These are phyloP conservation scores for Amphimallon solstitiale DNA, from an alignment of 2,888 invertebrate species.

Conservation along the genomic window DNA sequence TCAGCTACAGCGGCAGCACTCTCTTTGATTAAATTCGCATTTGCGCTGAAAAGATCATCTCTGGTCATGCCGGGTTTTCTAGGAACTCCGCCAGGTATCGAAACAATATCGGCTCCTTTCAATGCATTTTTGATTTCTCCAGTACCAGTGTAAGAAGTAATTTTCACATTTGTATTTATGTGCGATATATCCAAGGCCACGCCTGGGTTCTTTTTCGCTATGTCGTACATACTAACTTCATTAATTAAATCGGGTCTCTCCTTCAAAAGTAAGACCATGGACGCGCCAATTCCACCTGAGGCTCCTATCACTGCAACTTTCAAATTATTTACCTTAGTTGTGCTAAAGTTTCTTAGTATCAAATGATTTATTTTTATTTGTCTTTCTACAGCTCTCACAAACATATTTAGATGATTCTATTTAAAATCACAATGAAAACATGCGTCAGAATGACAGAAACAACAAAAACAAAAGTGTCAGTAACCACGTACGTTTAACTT, in stretches of 20 bases:
- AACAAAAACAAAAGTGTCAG: not conserved
- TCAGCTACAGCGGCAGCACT: constrained; percentile 57
- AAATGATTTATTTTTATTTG: no score
- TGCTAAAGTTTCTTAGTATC: not conserved
- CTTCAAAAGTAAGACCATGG: constrained; percentile 89
- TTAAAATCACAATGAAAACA: no score
- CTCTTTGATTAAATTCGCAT: constrained; percentile 61
- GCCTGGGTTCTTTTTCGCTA: constrained; percentile 53
- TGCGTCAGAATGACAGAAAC: not conserved
- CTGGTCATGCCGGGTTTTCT: constrained; percentile 70
- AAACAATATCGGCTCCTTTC: constrained; percentile 70
- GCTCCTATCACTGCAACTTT: constrained; percentile 95
- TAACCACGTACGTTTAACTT: not conserved
- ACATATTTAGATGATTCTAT: no score
- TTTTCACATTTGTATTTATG: constrained; percentile 60
- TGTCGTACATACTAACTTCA: constrained; percentile 77
- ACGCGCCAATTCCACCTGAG: constrained; percentile 95
- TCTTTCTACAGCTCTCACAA: no score
- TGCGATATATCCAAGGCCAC: constrained; percentile 65
- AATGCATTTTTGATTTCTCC: constrained; percentile 61
- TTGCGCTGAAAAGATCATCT: constrained; percentile 68
- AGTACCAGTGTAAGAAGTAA: constrained; percentile 59
- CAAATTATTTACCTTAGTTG: constrained; percentile 48
- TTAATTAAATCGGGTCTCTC: constrained; percentile 81
- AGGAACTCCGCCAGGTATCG: constrained; percentile 73